Evolutionary conservation across 2,888 invertebrate species (phyloP).

Genomic region (Athrips mouffetella): DNA sequence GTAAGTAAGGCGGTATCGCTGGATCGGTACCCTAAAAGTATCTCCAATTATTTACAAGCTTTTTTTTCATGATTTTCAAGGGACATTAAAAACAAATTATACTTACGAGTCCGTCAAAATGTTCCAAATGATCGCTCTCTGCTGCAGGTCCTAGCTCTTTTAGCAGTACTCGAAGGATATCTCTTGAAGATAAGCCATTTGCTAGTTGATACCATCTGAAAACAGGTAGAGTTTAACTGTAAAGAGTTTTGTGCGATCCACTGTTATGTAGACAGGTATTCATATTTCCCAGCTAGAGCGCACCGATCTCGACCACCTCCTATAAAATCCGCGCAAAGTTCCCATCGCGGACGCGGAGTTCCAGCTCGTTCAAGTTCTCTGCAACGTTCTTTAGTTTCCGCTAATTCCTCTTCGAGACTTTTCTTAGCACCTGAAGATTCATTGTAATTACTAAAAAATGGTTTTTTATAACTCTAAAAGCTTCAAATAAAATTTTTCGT

Average conservation of each 20-base stretch:
- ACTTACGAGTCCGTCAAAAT: slow-evolving; percentile 68
- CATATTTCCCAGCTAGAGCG: neutral
- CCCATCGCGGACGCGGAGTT: slow-evolving; percentile 72
- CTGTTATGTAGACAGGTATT: neutral
- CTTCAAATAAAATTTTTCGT: neutral
- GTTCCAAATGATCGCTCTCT: slow-evolving; percentile 63
- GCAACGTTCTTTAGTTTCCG: slow-evolving; percentile 62
- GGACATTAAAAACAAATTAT: neutral
- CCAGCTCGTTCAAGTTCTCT: slow-evolving; percentile 66
- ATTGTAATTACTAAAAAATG: neutral
- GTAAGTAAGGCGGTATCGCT: slow-evolving; percentile 60
- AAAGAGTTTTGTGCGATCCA: neutral
- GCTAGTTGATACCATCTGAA: slow-evolving; percentile 67
- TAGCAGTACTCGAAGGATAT: slow-evolving; percentile 60
- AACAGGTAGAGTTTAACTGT: neutral
- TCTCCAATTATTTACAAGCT: too few relatives aligned
- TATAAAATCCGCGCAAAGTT: slow-evolving; percentile 69
- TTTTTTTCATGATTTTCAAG: too few relatives aligned
- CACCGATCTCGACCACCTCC: slow-evolving; percentile 70
- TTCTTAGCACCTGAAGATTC: slow-evolving; percentile 44
- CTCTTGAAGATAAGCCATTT: slow-evolving; percentile 57
- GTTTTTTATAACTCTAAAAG: neutral
- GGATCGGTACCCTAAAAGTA: slow-evolving; percentile 62
- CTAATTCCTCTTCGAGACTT: slow-evolving; percentile 54
- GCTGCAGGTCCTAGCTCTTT: slow-evolving; percentile 71